Evolutionary conservation across 1,140 invertebrate genomes (phyloP).

Genomic region (Oryctes rhinoceros): DNA sequence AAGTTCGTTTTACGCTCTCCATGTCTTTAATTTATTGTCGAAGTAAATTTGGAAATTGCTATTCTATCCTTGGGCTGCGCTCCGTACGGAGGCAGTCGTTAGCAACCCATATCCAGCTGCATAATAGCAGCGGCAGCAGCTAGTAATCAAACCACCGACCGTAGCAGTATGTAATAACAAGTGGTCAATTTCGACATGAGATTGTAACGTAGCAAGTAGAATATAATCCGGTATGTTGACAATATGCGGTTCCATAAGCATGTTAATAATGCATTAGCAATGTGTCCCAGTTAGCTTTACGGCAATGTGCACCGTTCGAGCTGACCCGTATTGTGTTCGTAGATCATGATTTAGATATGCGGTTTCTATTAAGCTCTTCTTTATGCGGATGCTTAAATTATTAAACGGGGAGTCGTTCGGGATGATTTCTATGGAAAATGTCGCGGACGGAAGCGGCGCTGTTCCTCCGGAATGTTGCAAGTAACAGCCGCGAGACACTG

Average conservation of each 20-base stretch:
- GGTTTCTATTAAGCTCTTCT: conserved; percentile 37
- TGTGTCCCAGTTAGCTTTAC: conserved; percentile 39
- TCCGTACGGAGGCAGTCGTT: too few species aligned
- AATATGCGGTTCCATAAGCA: conserved; percentile 42
- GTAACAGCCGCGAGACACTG: too few species aligned
- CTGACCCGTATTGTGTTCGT: conserved; percentile 39
- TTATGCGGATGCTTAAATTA: conserved; percentile 19
- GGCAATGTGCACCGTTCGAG: not conserved
- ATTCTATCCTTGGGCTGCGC: too few species aligned
- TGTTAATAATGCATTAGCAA: conserved; percentile 43
- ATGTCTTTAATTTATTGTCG: too few species aligned
- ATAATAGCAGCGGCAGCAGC: too few species aligned
- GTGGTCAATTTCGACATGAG: conserved; percentile 37
- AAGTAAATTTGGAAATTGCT: too few species aligned
- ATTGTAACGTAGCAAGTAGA: conserved; percentile 25
- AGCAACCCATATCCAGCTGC: too few species aligned
- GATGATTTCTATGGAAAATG: too few species aligned
- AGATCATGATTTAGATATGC: conserved; percentile 38
- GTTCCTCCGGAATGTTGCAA: too few species aligned
- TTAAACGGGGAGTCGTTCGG: not conserved
- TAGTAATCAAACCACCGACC: too few species aligned
- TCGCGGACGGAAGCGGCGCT: too few species aligned
- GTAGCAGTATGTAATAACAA: conserved; percentile 27
- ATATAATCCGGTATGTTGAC: conserved; percentile 40
- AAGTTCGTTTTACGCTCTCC: too few species aligned